phyloP scores from a whole-genome alignment of 1,140 invertebrate species.

The Protaetia brevitarsis region DNA sequence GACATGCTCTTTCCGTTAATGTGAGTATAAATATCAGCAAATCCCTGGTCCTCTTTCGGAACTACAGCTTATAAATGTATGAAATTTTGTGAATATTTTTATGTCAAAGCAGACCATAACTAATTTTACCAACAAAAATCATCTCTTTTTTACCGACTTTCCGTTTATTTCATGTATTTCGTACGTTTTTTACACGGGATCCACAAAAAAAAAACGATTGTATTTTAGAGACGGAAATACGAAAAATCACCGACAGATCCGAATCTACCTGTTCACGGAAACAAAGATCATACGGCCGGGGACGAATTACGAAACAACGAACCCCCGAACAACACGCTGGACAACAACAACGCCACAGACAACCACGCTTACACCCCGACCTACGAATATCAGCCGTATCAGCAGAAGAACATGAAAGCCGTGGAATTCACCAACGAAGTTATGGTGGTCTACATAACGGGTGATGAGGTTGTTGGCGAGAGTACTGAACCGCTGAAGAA shows the following conservation, averaged over 20 bases:
- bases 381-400: conserved; percentile 32
- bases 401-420: conserved; percentile 25
- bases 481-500: conserved; percentile 33
- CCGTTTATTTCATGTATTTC: too few relatives aligned
- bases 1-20: too few relatives aligned
- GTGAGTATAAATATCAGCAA: too few relatives aligned
- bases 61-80: too few relatives aligned
- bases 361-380: not conserved
- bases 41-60: too few relatives aligned
- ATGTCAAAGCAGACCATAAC: too few relatives aligned
- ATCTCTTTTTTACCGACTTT: too few relatives aligned
- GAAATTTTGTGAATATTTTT: too few relatives aligned
- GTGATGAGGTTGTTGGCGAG: conserved; percentile 33
- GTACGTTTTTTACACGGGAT: too few relatives aligned
- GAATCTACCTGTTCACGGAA: conserved; percentile 19
- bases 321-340: not conserved
- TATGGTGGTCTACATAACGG: conserved; percentile 33
- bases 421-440: conserved; percentile 34
- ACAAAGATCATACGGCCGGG: conserved; percentile 27
- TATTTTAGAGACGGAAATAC: conserved; percentile 27
- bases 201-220: too few relatives aligned
- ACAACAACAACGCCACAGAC: not conserved
- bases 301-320: conserved; percentile 24
- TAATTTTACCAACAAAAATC: too few relatives aligned
- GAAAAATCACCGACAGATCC: conserved; percentile 23